phyloP scores from a whole-genome alignment of 23 tunicate genomes.

The Halocynthia roretzi region DNA sequence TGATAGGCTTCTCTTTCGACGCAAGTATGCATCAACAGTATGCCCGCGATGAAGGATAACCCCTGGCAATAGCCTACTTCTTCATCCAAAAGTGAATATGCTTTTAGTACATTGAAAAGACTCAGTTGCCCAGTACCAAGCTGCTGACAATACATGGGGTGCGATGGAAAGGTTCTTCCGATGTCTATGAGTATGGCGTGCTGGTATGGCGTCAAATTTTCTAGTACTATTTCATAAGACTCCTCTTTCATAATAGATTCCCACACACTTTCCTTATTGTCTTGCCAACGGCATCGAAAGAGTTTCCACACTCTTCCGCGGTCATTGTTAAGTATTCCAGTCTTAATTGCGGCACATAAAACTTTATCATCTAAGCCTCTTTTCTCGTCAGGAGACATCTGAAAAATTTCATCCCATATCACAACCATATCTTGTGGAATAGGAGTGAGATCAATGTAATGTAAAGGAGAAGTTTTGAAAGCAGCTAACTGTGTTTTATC shows the following conservation, averaged over 20 bases:
- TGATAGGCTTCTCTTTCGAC: slow-evolving; percentile 25
- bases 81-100: slow-evolving; percentile 62
- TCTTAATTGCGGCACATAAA: slow-evolving; percentile 54
- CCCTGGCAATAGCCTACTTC: slow-evolving; percentile 97
- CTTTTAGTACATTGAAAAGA: slow-evolving; percentile 78
- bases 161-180: slow-evolving; percentile 87
- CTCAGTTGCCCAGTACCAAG: slow-evolving; percentile 68
- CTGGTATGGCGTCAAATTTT: slow-evolving; percentile 67
- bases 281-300: slow-evolving; percentile 54
- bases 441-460: slow-evolving; percentile 4
- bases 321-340: slow-evolving; percentile 47
- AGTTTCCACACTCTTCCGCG: slow-evolving; percentile 80
- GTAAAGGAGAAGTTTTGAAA: background rate
- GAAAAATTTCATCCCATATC: slow-evolving; percentile 65
- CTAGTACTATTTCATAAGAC: slow-evolving; percentile 41
- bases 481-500: background rate
- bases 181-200: slow-evolving; percentile 92
- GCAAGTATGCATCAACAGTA: slow-evolving; percentile 66
- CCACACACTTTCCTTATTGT: background rate
- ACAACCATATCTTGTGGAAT: slow-evolving; percentile 43
- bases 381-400: slow-evolving; percentile 28
- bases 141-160: slow-evolving; percentile 66
- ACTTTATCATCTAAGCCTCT: slow-evolving; percentile 38
- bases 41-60: slow-evolving; percentile 79
- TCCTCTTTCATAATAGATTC: slow-evolving; percentile 1